Evolutionary conservation across 1,140 invertebrate genomes (phyloP).

Genomic region (roundworm (Caenorhabditis elegans)): DNA sequence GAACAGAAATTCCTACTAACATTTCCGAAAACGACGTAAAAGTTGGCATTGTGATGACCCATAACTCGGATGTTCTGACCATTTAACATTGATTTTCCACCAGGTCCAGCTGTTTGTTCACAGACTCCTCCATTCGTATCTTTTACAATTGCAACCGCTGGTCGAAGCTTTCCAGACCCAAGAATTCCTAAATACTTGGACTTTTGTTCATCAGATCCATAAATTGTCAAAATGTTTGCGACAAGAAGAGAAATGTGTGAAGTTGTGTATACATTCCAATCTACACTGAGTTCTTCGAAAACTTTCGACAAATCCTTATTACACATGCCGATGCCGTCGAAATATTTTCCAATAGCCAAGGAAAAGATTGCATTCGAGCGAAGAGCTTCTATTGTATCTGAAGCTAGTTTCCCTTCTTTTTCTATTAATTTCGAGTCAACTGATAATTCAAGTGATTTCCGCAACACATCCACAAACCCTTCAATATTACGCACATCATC

Average conservation of each 20-base stretch:
- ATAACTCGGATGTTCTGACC: neutral
- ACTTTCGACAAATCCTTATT: constrained; percentile 56
- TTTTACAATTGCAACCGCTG: neutral
- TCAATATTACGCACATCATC: constrained; percentile 59
- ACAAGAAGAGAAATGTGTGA: constrained; percentile 71
- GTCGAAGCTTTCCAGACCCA: neutral
- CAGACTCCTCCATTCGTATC: neutral
- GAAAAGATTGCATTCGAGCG: constrained; percentile 50
- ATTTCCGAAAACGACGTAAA: constrained; percentile 8
- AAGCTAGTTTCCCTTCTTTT: constrained; percentile 7
- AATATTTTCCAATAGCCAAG: constrained; percentile 53
- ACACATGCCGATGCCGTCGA: constrained; percentile 56
- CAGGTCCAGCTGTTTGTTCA: neutral
- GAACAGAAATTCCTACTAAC: neutral
- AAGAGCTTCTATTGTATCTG: constrained; percentile 40
- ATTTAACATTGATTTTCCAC: neutral
- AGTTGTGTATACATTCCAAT: constrained; percentile 54
- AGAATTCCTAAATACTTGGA: constrained; percentile 70
- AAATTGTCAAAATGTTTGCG: constrained; percentile 84
- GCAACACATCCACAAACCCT: constrained; percentile 48
- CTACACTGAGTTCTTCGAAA: constrained; percentile 50
- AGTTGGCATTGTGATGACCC: constrained; percentile 16
- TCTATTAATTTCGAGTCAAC: constrained; percentile 17
- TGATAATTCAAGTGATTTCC: constrained; percentile 46
- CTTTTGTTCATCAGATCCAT: constrained; percentile 84